These are phyloP conservation scores for Platyrinchus mystaceus DNA, from an alignment of 2,797 vertebrate genomes.

Conservation along the genomic window DNA sequence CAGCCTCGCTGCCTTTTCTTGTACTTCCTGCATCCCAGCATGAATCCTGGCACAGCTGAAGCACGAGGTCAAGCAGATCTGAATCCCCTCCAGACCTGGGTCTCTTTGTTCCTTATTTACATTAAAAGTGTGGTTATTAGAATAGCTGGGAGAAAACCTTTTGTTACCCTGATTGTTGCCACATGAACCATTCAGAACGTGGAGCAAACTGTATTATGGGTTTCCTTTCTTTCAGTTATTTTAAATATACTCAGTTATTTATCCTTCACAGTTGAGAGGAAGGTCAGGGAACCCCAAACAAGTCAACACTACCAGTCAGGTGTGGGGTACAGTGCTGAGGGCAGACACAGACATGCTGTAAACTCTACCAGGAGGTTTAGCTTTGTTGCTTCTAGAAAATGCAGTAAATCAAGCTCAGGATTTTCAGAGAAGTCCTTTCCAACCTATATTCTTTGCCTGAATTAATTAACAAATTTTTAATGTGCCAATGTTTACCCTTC, in stretches of 20 bases:
- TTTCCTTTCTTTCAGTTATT: background rate
- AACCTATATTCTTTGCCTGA: background rate
- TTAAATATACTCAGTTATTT: background rate
- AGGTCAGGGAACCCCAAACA: background rate
- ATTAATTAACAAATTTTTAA: background rate
- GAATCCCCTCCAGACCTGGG: background rate
- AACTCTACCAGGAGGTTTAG: background rate
- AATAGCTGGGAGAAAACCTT: background rate
- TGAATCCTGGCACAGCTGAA: background rate
- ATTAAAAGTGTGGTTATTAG: background rate
- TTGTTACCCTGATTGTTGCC: background rate
- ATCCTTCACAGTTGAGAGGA: background rate
- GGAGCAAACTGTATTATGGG: background rate
- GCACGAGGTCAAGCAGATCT: background rate
- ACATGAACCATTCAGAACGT: background rate
- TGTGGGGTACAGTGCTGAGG: background rate
- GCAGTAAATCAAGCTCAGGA: background rate
- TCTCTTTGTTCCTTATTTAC: background rate
- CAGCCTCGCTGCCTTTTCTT: background rate
- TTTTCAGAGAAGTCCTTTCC: background rate
- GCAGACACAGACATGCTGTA: background rate
- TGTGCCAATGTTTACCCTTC: background rate
- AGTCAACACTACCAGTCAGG: background rate
- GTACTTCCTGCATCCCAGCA: background rate
- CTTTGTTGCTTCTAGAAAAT: background rate